Base-by-base conservation (phyloP, 2,797 vertebrate genomes). In the Florisuga fusca region DNA sequence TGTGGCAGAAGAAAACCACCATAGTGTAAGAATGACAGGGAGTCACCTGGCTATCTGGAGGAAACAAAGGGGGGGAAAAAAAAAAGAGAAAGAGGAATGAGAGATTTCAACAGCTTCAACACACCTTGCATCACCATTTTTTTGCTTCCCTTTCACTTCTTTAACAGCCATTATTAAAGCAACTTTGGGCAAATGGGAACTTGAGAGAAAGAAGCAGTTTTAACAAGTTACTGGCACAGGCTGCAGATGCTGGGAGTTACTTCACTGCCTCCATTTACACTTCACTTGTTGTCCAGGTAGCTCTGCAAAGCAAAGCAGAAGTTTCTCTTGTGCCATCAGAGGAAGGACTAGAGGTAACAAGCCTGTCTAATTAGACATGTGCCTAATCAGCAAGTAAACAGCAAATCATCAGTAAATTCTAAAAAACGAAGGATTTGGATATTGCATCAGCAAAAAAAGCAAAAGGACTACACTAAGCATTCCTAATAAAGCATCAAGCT, bases 121-220 rank as follows among this genome's bases (percentile, higher is more conserved):
- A 66, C 31, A 89, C 18, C 69, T 92, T 95, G 87, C 90, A 59
- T 78, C 92, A 95, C 76, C 73, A 43, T 38, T 92, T 91, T 91
- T 79, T 68, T 84, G 29, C 84, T 85, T 84, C 75, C 64, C 46
- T 22, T 94, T 93, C 48, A 63, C 62, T 69, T 81, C 36, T 92
- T 93, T 95, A 95, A 96, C 90, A 95, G 87, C 84, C 72, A 83
- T 64, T 91, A 96, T 90, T 95, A 95, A 90, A 78, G 51, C 43
- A 87, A 95, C 90, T 93, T 95, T 66, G 58, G 94, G 89, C 95
- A 93, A 93, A 95, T 87, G 90, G 58, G 66, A 96, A 95, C 94
- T 92, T 94, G 94, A 96, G 92, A 89, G 89, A 94, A 94, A 94
- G 91, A 75, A 93, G 82, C 10, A 83, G 95, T 95, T 96, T 97